phyloP scores from a whole-genome alignment of 2,797 vertebrate genomes.

The Sciurus vulgaris region DNA sequence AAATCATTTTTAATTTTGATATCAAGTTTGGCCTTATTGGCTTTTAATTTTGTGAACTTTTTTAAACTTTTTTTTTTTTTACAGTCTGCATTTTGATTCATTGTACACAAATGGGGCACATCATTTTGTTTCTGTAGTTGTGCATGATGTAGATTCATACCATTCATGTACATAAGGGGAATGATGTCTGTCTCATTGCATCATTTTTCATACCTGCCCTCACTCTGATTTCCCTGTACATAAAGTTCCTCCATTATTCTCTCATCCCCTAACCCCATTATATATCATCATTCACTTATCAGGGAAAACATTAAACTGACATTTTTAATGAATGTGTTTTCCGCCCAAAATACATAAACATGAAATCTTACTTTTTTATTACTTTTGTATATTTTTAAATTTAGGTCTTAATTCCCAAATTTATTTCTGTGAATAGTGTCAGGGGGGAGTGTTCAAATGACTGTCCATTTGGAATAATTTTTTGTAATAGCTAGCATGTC shows the following conservation, averaged over 20 bases:
- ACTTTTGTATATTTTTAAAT: slow-evolving; percentile 12
- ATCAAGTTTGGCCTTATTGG: background rate
- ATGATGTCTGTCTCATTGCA: no score
- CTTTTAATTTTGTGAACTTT: background rate
- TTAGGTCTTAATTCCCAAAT: slow-evolving; percentile 2
- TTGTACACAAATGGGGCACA: no score
- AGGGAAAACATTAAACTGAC: background rate
- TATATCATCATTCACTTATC: no score
- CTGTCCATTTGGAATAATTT: slow-evolving; percentile 52
- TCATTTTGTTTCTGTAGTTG: no score
- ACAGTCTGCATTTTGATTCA: no score
- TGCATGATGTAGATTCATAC: no score
- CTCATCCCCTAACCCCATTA: no score
- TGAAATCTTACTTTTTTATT: slow-evolving; percentile 34
- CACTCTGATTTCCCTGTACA: no score
- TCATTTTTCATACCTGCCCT: no score
- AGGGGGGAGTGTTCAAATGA: slow-evolving; percentile 15
- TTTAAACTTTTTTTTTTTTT: background rate
- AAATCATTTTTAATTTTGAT: slow-evolving; percentile 34
- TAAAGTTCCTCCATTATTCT: no score
- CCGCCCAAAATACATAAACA: background rate
- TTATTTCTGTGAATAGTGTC: slow-evolving; percentile 38
- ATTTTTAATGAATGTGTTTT: slow-evolving; percentile 33
- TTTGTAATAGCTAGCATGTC: background rate
- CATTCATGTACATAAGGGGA: no score